phyloP scores from a whole-genome alignment of 2,888 invertebrate genomes.

The Sinhomidia bicolor region DNA sequence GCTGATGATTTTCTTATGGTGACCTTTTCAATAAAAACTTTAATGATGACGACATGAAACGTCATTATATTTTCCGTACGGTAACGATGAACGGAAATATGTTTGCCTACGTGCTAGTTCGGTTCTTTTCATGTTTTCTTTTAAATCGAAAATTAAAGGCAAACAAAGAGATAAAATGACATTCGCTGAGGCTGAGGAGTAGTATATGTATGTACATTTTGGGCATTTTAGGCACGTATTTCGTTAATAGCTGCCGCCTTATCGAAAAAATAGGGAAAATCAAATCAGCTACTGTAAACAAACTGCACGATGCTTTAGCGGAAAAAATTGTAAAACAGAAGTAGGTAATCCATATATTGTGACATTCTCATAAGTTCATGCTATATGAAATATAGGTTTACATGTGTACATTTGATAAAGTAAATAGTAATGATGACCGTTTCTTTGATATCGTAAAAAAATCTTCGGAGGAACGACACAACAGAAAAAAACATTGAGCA shows the following conservation, averaged over 20 bases:
- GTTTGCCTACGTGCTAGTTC: neutral
- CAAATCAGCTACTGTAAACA: neutral
- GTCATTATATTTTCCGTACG: neutral
- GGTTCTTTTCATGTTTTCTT: neutral
- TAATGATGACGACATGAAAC: neutral
- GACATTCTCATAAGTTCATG: neutral
- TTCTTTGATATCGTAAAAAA: no score
- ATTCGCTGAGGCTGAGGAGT: no score
- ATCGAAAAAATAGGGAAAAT: neutral
- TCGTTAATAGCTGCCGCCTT: neutral
- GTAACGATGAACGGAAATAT: neutral
- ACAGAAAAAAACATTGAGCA: no score
- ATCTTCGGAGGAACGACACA: no score
- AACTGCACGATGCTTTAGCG: neutral
- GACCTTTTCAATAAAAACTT: neutral
- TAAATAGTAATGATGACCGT: no score
- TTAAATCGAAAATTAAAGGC: conserved; percentile 21
- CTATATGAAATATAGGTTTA: no score
- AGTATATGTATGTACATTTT: no score
- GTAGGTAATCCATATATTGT: neutral
- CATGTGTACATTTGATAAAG: no score
- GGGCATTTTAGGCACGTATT: no score
- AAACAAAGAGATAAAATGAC: conserved; percentile 19
- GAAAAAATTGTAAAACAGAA: neutral
- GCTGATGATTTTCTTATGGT: neutral